Percentiles rank a stretch among this genome's conserved stretches.
Evolutionary conservation across 2,797 vertebrate species (phyloP).

Genomic region (Dallia pectoralis): DNA sequence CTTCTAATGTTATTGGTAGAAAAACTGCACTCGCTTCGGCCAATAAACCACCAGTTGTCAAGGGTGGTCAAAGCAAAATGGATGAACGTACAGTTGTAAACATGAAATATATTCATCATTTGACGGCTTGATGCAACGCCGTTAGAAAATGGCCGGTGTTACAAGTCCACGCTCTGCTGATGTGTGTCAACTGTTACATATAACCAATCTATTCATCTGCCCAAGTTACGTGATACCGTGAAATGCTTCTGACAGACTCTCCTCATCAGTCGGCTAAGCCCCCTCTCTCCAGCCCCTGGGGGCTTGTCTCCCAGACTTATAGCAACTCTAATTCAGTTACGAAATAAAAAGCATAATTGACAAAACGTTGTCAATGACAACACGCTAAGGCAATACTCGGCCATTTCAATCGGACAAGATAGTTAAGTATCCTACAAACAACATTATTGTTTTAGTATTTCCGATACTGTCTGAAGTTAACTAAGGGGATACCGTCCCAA

Average conservation of each 20-base stretch:
- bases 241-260: not conserved
- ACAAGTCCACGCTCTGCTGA: not conserved
- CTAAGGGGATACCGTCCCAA: slow-evolving; percentile 11
- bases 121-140: not conserved
- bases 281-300: not conserved
- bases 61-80: not conserved
- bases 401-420: not conserved
- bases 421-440: not conserved
- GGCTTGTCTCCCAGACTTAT: not conserved
- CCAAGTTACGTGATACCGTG: not conserved
- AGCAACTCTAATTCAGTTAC: slow-evolving; percentile 65
- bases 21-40: not conserved
- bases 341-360: not conserved
- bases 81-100: not conserved
- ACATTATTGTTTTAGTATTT: not conserved
- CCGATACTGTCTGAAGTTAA: slow-evolving; percentile 28
- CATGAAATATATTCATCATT: not conserved
- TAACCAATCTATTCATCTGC: not conserved
- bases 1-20: not conserved
- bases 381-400: not conserved
- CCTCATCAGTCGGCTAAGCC: not conserved
- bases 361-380: too few relatives aligned
- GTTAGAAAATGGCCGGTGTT: not conserved
- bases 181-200: not conserved
- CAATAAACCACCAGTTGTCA: not conserved